Evolutionary conservation across 2,113 vertebrate species (phyloP).

Genomic region (Hippocampus barbouri): DNA sequence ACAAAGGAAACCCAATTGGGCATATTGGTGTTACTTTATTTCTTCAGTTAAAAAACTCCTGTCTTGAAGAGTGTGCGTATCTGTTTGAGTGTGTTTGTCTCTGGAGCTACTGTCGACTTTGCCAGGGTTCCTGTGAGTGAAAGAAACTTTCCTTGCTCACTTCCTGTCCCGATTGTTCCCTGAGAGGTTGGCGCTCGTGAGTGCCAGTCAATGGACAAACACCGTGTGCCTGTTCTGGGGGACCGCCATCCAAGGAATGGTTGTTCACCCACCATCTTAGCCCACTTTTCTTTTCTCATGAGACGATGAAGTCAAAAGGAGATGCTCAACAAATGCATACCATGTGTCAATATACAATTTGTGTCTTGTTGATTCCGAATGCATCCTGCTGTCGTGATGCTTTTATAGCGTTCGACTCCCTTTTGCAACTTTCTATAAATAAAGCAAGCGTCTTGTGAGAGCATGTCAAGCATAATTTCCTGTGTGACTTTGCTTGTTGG

Average conservation of each 20-base stretch:
- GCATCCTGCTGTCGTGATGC: neutral
- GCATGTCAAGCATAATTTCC: conserved; percentile 39
- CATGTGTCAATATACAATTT: neutral
- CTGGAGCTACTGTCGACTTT: conserved; percentile 59
- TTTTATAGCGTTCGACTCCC: conserved; percentile 8
- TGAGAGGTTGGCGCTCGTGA: conserved; percentile 45
- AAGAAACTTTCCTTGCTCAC: conserved; percentile 65
- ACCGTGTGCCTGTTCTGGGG: conserved; percentile 12
- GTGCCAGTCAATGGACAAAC: conserved; percentile 49
- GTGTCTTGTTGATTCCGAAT: neutral
- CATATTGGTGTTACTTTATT: neutral
- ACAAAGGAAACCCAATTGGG: neutral
- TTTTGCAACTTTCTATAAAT: conserved; percentile 7
- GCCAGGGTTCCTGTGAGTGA: conserved; percentile 64
- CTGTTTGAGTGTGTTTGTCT: conserved; percentile 36
- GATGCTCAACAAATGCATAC: neutral
- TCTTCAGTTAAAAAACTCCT: conserved; percentile 1
- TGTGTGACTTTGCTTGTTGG: conserved; percentile 30
- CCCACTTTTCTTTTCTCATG: neutral
- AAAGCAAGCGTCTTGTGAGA: conserved; percentile 46
- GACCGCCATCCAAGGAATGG: conserved; percentile 8
- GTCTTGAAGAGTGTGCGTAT: conserved; percentile 15
- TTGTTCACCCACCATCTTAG: neutral
- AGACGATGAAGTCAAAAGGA: neutral
- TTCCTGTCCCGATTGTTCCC: conserved; percentile 68